These are phyloP conservation scores for Lanius ludovicianus DNA, from an alignment of 2,113 vertebrate species.

Conservation along the genomic window DNA sequence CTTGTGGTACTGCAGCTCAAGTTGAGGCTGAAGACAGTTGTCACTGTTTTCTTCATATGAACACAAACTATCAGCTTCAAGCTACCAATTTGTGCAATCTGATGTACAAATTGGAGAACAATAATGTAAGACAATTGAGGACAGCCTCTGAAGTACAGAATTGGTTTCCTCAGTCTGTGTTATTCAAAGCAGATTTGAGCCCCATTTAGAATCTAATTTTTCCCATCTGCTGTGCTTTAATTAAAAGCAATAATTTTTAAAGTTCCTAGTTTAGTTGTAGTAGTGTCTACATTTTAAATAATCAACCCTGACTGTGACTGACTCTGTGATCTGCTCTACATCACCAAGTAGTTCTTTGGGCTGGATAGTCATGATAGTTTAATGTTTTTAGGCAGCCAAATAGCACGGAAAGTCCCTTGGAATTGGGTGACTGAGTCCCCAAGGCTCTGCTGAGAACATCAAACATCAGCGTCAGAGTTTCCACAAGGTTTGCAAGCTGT, in stretches of 20 bases:
- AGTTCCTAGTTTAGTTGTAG: not conserved
- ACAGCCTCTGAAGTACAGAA: constrained; percentile 11
- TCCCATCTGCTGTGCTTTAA: constrained; percentile 42
- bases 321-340: not conserved
- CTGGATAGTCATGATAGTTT: not conserved
- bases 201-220: constrained; percentile 42
- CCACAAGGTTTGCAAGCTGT: not conserved
- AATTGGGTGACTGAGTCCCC: not conserved
- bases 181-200: constrained; percentile 49
- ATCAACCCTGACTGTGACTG: not conserved
- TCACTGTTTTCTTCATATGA: not conserved
- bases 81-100: constrained; percentile 46
- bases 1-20: not conserved
- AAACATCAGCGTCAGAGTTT: not conserved
- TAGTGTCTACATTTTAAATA: not conserved
- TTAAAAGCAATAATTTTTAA: constrained; percentile 31
- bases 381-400: not conserved
- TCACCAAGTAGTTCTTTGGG: not conserved
- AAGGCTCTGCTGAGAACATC: not conserved
- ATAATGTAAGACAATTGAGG: not conserved
- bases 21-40: not conserved
- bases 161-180: constrained; percentile 8
- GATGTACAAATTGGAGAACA: constrained; percentile 48
- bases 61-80: not conserved
- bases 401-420: not conserved